phyloP scores from a whole-genome alignment of 2,797 vertebrate species.

The Danionella dracula region DNA sequence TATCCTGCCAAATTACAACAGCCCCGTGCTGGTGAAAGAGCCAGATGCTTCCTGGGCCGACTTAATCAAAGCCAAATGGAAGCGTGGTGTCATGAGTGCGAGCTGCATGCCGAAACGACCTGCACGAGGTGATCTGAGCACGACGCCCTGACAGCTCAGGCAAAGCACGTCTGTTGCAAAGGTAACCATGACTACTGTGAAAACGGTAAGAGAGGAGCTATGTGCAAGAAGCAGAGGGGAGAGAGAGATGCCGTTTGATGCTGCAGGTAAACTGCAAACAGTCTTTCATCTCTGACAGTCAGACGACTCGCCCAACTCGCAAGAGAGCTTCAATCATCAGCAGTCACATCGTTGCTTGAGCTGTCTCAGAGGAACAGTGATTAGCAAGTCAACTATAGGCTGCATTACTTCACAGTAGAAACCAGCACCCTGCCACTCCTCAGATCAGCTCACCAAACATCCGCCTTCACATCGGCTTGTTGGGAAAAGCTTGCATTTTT shows the following conservation, averaged over 20 bases:
- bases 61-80: constrained; percentile 66
- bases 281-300: constrained; percentile 72
- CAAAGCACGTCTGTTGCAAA: constrained; percentile 48
- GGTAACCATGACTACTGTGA: constrained; percentile 67
- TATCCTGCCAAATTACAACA: constrained; percentile 40
- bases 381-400: constrained; percentile 54
- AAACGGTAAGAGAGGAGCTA: constrained; percentile 49
- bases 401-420: constrained; percentile 29
- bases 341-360: constrained; percentile 62
- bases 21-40: constrained; percentile 38
- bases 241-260: constrained; percentile 67
- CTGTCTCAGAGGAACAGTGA: constrained; percentile 64
- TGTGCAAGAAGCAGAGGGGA: constrained; percentile 33
- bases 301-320: constrained; percentile 68
- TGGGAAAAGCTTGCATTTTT: constrained; percentile 20
- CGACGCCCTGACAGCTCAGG: constrained; percentile 57
- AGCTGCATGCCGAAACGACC: constrained; percentile 40
- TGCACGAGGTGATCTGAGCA: constrained; percentile 64
- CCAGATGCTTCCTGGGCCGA: constrained; percentile 41
- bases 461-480: constrained; percentile 23
- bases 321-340: constrained; percentile 70
- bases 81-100: constrained; percentile 50
- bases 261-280: constrained; percentile 73
- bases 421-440: constrained; percentile 22
- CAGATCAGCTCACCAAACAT: constrained; percentile 23